Percentiles rank a stretch among this genome's conserved stretches.
Conservation (phyloP, 1,140 invertebrate species). For the Littorina saxatilis region DNA sequence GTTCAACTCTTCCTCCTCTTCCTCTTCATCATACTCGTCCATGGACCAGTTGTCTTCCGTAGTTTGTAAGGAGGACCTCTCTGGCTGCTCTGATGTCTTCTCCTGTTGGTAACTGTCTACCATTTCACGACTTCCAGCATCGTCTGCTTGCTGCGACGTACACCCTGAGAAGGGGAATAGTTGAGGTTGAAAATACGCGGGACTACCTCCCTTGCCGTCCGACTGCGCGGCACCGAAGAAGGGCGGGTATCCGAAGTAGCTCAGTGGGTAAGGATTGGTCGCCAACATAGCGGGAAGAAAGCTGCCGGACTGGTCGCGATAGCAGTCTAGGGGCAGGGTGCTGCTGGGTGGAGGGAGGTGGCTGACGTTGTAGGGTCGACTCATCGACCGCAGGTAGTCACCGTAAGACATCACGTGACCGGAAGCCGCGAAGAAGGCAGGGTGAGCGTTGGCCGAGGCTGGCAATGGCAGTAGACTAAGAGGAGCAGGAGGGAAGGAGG, state of each 20-base stretch:
- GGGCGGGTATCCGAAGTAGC: neutral
- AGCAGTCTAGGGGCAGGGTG: neutral
- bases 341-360: neutral
- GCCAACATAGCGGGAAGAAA: neutral
- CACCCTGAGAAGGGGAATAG: neutral
- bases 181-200: neutral
- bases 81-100: too few species aligned
- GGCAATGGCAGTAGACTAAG: neutral
- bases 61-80: too few species aligned
- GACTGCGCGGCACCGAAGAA: neutral
- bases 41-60: too few species aligned
- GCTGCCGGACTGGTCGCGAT: neutral
- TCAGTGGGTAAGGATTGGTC: neutral
- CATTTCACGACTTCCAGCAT: too few species aligned
- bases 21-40: too few species aligned
- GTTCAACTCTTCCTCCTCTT: too few species aligned
- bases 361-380: constrained; percentile 50
- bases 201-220: neutral
- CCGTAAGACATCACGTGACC: constrained; percentile 48
- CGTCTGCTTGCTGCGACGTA: too few species aligned
- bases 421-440: constrained; percentile 21
- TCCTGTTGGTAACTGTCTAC: too few species aligned
- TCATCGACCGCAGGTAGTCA: constrained; percentile 57
- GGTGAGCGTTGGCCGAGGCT: neutral
- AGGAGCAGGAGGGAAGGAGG: neutral